Conservation (phyloP, 2,888 invertebrate species). For the Macrosiphum euphorbiae region DNA sequence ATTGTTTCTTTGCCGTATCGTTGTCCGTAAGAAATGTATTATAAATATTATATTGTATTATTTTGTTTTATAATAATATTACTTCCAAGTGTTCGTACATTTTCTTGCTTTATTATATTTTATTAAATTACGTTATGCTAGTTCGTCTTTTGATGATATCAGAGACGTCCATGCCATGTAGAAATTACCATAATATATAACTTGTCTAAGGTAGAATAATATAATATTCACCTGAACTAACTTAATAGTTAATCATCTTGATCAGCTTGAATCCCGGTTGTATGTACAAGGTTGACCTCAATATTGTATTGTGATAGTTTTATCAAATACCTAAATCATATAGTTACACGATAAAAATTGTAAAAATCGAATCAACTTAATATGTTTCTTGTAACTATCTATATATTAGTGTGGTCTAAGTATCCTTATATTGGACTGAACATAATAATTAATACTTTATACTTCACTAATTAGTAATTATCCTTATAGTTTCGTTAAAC, state of each 20-base stretch:
- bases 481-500: neutral
- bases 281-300: neutral
- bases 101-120: neutral
- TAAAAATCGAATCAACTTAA: neutral
- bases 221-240: neutral
- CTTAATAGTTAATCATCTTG: slow-evolving; percentile 22
- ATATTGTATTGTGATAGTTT: neutral
- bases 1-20: neutral
- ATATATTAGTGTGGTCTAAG: neutral
- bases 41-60: neutral
- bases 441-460: neutral
- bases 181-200: slow-evolving; percentile 21
- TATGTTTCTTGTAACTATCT: neutral
- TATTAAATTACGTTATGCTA: neutral
- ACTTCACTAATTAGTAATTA: neutral
- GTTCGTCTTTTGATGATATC: slow-evolving; percentile 15
- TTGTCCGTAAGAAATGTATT: neutral
- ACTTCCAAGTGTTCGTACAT: neutral
- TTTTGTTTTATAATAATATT: neutral
- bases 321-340: neutral
- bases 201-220: neutral
- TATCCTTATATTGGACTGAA: neutral
- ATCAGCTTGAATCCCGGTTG: slow-evolving; percentile 29
- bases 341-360: neutral
- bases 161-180: neutral